Evolutionary conservation across 2,888 invertebrate genomes (phyloP).

Genomic region (Philopedon plagiatum): DNA sequence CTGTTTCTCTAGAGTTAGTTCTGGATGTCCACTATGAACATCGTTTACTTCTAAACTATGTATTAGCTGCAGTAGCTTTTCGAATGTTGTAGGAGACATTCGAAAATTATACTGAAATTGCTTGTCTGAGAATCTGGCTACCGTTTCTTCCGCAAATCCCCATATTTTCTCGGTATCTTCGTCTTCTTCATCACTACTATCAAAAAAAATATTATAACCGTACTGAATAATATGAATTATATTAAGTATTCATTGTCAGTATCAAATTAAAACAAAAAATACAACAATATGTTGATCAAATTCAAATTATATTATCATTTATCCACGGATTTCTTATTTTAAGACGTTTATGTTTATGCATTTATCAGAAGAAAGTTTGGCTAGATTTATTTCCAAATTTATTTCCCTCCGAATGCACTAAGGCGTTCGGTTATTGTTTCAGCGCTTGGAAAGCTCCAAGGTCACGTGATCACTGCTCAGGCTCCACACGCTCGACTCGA

Average conservation of each 20-base stretch:
- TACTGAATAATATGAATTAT: not conserved
- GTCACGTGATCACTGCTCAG: too few species aligned
- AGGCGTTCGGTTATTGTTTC: too few species aligned
- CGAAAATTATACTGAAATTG: not conserved
- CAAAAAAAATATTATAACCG: not conserved
- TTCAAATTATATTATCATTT: too few species aligned
- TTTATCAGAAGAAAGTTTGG: too few species aligned
- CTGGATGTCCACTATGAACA: not conserved
- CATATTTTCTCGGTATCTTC: not conserved
- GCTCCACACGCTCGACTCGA: too few species aligned
- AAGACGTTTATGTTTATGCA: too few species aligned
- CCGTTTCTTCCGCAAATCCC: not conserved
- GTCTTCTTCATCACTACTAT: not conserved
- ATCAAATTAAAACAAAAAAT: too few species aligned
- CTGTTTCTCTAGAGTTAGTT: not conserved
- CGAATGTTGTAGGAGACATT: not conserved
- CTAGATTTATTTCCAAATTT: too few species aligned
- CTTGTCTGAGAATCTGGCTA: not conserved
- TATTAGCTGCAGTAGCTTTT: not conserved
- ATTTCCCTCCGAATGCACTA: too few species aligned
- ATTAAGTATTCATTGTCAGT: not conserved
- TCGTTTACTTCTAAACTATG: not conserved
- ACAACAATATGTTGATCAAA: too few species aligned
- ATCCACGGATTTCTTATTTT: too few species aligned
- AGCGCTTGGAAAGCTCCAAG: too few species aligned